Evolutionary conservation across 2,888 invertebrate genomes (phyloP).

Genomic region (Harmothoe impar): DNA sequence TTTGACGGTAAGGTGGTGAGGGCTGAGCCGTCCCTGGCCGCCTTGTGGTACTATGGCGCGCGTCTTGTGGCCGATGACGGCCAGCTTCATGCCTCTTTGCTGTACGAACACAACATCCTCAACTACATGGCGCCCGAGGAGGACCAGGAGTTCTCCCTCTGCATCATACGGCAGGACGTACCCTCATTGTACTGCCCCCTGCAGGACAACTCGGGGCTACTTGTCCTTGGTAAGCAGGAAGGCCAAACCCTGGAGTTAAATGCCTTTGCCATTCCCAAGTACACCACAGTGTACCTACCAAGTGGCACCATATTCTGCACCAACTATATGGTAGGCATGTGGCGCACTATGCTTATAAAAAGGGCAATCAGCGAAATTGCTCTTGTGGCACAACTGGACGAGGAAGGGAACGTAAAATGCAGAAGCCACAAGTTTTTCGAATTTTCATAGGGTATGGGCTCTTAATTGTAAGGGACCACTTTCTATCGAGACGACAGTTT

Average conservation of each 20-base stretch:
- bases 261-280: slow-evolving; percentile 18
- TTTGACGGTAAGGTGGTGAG: not conserved
- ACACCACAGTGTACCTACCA: not conserved
- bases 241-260: not conserved
- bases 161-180: not conserved
- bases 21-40: not conserved
- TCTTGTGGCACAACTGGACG: slow-evolving; percentile 6
- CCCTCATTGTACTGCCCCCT: not conserved
- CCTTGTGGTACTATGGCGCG: not conserved
- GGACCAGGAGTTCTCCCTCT: not conserved
- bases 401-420: not conserved
- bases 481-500: too few relatives aligned
- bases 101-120: not conserved
- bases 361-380: not conserved
- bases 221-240: slow-evolving; percentile 21
- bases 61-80: not conserved
- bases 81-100: not conserved
- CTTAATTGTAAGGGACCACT: too few relatives aligned
- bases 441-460: not conserved
- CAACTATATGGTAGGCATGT: not conserved
- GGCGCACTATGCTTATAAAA: slow-evolving; percentile 15
- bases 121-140: not conserved
- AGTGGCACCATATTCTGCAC: slow-evolving; percentile 29
- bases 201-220: not conserved
- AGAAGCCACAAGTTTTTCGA: not conserved